These are phyloP conservation scores for Ericerus pela DNA, from an alignment of 1,140 invertebrate genomes.

Conservation along the genomic window DNA sequence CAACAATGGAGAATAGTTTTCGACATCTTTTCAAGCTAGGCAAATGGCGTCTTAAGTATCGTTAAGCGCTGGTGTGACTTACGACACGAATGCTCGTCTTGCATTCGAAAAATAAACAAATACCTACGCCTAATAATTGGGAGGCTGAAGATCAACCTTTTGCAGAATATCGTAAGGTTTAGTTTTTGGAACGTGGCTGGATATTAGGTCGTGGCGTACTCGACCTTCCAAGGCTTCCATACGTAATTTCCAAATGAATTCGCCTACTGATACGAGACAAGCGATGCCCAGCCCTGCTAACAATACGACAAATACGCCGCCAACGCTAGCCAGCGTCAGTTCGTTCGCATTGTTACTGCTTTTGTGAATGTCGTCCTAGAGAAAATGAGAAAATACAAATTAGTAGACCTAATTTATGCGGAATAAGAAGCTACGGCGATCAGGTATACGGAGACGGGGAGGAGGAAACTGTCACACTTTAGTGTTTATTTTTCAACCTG, in stretches of 20 bases:
- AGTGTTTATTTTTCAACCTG: no score
- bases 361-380: conserved; percentile 73
- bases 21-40: no score
- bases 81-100: no score
- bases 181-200: conserved; percentile 1
- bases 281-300: conserved; percentile 80
- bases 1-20: no score
- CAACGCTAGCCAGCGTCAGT: conserved; percentile 77
- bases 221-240: conserved; percentile 80
- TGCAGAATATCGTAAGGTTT: conserved; percentile 3
- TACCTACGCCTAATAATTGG: conserved; percentile 4
- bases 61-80: no score
- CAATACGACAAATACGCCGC: conserved; percentile 88
- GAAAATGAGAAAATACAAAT: conserved; percentile 21
- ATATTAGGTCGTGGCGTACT: conserved; percentile 33
- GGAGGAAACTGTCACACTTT: no score
- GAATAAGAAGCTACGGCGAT: neutral
- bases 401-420: neutral
- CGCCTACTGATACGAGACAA: conserved; percentile 73
- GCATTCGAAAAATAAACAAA: no score
- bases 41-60: no score
- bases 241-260: conserved; percentile 84
- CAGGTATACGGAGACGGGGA: no score
- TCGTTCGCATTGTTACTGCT: conserved; percentile 69
- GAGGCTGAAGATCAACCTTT: conserved; percentile 4